Conservation (phyloP, 2,888 invertebrate species). For the Leistus spinibarbis region DNA sequence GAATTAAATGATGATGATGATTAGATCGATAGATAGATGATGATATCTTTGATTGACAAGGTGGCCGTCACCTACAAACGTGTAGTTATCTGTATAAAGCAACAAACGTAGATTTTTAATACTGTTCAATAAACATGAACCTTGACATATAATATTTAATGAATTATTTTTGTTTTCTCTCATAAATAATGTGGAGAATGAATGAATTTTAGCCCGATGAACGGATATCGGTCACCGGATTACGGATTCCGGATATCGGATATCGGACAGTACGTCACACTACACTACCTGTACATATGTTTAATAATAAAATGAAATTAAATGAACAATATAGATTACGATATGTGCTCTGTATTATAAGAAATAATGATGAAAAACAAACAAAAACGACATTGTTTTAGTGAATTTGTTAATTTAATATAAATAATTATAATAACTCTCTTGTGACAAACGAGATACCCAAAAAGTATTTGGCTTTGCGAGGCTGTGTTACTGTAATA, state of each 20-base stretch:
- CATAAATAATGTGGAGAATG: slow-evolving; percentile 24
- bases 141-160: slow-evolving; percentile 18
- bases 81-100: slow-evolving; percentile 40
- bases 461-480: slow-evolving; percentile 66
- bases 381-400: slow-evolving; percentile 28
- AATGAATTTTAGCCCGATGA: slow-evolving; percentile 34
- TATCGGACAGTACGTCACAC: too few relatives aligned
- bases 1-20: slow-evolving; percentile 6
- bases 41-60: slow-evolving; percentile 28
- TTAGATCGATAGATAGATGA: background rate
- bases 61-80: slow-evolving; percentile 38
- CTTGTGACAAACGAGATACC: slow-evolving; percentile 50
- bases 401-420: slow-evolving; percentile 38
- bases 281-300: slow-evolving; percentile 34
- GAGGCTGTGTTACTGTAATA: slow-evolving; percentile 62
- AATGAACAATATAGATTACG: slow-evolving; percentile 29
- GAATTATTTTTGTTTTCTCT: slow-evolving; percentile 16
- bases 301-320: too few relatives aligned
- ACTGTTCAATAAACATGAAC: slow-evolving; percentile 35
- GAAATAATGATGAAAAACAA: slow-evolving; percentile 14
- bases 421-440: slow-evolving; percentile 2
- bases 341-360: slow-evolving; percentile 37
- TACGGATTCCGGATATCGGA: too few relatives aligned
- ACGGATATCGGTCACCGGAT: too few relatives aligned
- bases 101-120: slow-evolving; percentile 37